These are phyloP conservation scores for Micrasema longulum DNA, from an alignment of 1,140 invertebrate species.

Conservation along the genomic window DNA sequence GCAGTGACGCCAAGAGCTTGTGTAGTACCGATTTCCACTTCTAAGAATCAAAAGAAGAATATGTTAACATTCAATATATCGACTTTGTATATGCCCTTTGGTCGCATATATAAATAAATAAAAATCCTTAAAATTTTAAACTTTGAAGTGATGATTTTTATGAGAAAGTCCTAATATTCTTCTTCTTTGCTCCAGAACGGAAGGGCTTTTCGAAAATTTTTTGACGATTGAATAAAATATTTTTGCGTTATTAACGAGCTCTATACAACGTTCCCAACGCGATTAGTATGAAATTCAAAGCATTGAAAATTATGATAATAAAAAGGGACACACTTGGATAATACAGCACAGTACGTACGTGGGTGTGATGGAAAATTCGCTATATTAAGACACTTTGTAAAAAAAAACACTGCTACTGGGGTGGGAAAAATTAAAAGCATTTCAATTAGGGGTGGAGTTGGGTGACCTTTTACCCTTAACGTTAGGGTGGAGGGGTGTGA, in stretches of 20 bases:
- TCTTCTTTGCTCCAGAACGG: too few species aligned
- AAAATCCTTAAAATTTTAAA: too few species aligned
- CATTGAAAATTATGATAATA: constrained; percentile 22
- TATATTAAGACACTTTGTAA: constrained; percentile 29
- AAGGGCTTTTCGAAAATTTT: too few species aligned
- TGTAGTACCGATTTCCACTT: too few species aligned
- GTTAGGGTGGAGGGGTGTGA: not conserved
- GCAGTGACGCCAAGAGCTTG: too few species aligned
- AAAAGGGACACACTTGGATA: constrained; percentile 9
- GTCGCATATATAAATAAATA: too few species aligned
- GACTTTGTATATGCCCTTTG: too few species aligned
- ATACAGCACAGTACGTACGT: not conserved
- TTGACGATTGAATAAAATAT: constrained; percentile 26
- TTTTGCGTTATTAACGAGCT: constrained; percentile 26
- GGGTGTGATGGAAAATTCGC: constrained; percentile 18
- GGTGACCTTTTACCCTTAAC: constrained; percentile 31
- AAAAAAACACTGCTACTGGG: constrained; percentile 9
- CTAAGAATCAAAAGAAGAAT: too few species aligned
- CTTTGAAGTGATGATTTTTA: too few species aligned
- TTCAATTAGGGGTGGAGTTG: constrained; percentile 47
- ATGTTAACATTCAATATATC: too few species aligned
- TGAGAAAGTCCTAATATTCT: too few species aligned
- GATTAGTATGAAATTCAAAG: constrained; percentile 18
- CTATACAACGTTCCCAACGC: not conserved
- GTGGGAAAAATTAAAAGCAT: constrained; percentile 54